Percentiles rank a stretch among this genome's conserved stretches.
Evolutionary conservation across 2,797 vertebrate species (phyloP).

Genomic region (Hemibagrus guttatus): DNA sequence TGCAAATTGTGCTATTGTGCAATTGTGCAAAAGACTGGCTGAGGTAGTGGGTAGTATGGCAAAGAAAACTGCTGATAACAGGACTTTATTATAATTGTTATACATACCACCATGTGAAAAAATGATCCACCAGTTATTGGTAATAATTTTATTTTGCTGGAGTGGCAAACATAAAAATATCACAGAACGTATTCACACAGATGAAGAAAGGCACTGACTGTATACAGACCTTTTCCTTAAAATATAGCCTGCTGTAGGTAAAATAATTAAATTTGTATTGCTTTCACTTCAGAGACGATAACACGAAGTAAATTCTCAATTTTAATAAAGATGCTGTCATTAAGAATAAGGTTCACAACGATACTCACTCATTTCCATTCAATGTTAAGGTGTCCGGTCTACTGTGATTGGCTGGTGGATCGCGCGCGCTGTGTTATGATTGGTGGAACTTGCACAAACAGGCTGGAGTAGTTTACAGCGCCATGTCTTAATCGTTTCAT

Average conservation of each 20-base stretch:
- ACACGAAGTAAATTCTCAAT: neutral
- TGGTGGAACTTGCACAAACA: neutral
- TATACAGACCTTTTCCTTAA: neutral
- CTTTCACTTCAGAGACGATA: neutral
- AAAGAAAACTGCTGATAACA: neutral
- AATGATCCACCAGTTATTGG: neutral
- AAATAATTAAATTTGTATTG: neutral
- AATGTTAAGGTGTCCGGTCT: neutral
- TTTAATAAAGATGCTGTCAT: neutral
- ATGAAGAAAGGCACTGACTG: neutral
- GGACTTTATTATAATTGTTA: neutral
- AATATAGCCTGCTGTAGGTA: neutral
- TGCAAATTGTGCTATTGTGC: no score
- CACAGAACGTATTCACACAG: neutral
- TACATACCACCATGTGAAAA: neutral
- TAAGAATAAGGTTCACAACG: neutral
- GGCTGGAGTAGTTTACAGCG: neutral
- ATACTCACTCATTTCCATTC: neutral
- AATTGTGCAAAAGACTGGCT: no score
- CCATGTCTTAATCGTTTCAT: neutral
- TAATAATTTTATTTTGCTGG: neutral
- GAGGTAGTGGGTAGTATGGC: no score
- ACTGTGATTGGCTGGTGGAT: neutral
- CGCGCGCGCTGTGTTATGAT: slow-evolving; percentile 9
- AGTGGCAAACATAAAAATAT: neutral